Evolutionary conservation across 2,797 vertebrate genomes (phyloP).

Genomic region (Rhincodon typus): DNA sequence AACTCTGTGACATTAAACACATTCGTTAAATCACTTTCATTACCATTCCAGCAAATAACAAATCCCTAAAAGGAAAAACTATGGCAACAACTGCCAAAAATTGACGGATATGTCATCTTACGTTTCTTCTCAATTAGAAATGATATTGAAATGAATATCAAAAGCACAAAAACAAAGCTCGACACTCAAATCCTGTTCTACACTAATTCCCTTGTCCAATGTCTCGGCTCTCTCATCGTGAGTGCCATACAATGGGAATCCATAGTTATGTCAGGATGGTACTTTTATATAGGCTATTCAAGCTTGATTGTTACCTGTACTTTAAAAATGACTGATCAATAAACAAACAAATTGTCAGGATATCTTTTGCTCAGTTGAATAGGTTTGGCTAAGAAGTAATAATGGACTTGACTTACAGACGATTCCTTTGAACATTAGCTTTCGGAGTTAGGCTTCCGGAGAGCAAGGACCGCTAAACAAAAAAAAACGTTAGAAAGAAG

Average conservation of each 20-base stretch:
- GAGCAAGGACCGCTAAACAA: not conserved
- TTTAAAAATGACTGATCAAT: not conserved
- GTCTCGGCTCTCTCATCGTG: not conserved
- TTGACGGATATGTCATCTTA: not conserved
- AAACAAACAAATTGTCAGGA: not conserved
- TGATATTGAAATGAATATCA: not conserved
- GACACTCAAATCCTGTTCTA: not conserved
- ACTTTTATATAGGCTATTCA: not conserved
- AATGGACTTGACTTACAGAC: not conserved
- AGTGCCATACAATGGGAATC: not conserved
- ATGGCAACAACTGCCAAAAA: too few species aligned
- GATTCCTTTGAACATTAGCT: not conserved
- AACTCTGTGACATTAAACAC: not conserved
- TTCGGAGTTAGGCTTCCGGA: not conserved
- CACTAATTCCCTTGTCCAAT: not conserved
- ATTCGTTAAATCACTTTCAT: not conserved
- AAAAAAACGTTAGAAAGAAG: not conserved
- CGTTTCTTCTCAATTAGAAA: not conserved
- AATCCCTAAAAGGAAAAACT: not conserved
- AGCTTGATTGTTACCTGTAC: not conserved
- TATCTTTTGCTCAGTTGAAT: not conserved
- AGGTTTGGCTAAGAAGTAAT: not conserved
- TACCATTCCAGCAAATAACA: not conserved
- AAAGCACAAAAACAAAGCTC: not conserved
- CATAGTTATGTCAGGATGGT: not conserved